Evolutionary conservation across 2,888 invertebrate species (phyloP).

Genomic region (Drosophila merina): DNA sequence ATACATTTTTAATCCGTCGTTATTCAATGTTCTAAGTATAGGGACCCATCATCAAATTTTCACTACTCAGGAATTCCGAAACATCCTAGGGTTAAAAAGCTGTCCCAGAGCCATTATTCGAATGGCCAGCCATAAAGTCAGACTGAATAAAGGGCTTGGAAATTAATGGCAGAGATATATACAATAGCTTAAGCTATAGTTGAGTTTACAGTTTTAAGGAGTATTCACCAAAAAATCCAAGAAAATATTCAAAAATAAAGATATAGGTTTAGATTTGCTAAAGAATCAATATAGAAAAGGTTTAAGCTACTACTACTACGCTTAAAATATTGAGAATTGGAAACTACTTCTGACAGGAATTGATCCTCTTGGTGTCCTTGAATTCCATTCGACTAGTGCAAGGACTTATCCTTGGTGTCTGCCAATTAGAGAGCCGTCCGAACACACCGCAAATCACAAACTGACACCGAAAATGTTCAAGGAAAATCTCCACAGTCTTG

Average conservation of each 20-base stretch:
- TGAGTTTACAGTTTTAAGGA: too few species aligned
- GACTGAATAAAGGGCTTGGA: conserved; percentile 24
- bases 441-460: conserved; percentile 38
- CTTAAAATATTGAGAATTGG: too few species aligned
- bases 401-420: conserved; percentile 15
- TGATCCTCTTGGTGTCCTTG: background rate
- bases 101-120: conserved; percentile 44
- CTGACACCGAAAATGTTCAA: conserved; percentile 31
- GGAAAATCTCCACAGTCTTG: conserved; percentile 4
- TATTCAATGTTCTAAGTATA: background rate
- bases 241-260: too few species aligned
- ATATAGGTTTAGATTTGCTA: too few species aligned
- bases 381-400: conserved; percentile 3
- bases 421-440: conserved; percentile 44
- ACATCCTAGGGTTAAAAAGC: conserved; percentile 17
- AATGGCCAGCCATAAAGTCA: conserved; percentile 50
- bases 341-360: background rate
- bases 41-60: conserved; percentile 49
- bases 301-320: too few species aligned
- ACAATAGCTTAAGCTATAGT: too few species aligned
- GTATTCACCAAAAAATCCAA: too few species aligned
- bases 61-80: conserved; percentile 45
- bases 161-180: too few species aligned
- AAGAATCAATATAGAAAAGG: too few species aligned
- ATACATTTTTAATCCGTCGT: conserved; percentile 21